phyloP scores from a whole-genome alignment of 2,797 vertebrate genomes.

The Enteromius viviparus region DNA sequence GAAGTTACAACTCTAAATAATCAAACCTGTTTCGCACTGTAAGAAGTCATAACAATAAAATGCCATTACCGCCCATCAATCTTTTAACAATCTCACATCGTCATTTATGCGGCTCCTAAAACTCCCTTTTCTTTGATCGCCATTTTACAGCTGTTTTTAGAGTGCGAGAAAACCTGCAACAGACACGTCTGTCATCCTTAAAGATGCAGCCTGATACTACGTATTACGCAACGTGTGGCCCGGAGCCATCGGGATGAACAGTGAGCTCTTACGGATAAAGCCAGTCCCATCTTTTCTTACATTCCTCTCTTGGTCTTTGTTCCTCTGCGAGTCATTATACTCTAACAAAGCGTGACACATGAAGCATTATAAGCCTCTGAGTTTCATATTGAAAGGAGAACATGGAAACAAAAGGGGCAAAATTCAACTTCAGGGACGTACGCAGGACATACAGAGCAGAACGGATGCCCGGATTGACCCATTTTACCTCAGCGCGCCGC shows the following conservation, averaged over 20 bases:
- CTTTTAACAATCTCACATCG: slow-evolving; percentile 49
- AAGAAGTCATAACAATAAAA: slow-evolving; percentile 28
- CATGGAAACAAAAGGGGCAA: slow-evolving; percentile 58
- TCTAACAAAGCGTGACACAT: slow-evolving; percentile 63
- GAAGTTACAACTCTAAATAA: slow-evolving; percentile 4
- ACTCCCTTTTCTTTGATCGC: slow-evolving; percentile 52
- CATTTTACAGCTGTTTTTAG: slow-evolving; percentile 59
- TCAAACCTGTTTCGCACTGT: slow-evolving; percentile 19
- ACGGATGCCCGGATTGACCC: slow-evolving; percentile 64
- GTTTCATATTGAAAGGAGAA: slow-evolving; percentile 66
- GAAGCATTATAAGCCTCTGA: slow-evolving; percentile 58
- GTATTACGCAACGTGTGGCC: slow-evolving; percentile 56
- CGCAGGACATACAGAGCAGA: slow-evolving; percentile 62
- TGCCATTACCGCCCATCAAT: slow-evolving; percentile 22
- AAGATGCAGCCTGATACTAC: slow-evolving; percentile 47
- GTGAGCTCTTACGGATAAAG: slow-evolving; percentile 40
- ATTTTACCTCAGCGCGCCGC: slow-evolving; percentile 27
- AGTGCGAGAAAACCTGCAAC: slow-evolving; percentile 23
- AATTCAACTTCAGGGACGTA: slow-evolving; percentile 59
- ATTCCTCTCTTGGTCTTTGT: slow-evolving; percentile 50
- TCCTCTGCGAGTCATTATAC: slow-evolving; percentile 54
- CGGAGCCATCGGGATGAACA: slow-evolving; percentile 47
- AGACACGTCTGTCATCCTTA: slow-evolving; percentile 55
- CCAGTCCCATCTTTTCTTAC: slow-evolving; percentile 48
- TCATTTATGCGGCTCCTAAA: slow-evolving; percentile 43